phyloP scores from a whole-genome alignment of 2,797 vertebrate genomes.

The Basileuterus tristriatus region DNA sequence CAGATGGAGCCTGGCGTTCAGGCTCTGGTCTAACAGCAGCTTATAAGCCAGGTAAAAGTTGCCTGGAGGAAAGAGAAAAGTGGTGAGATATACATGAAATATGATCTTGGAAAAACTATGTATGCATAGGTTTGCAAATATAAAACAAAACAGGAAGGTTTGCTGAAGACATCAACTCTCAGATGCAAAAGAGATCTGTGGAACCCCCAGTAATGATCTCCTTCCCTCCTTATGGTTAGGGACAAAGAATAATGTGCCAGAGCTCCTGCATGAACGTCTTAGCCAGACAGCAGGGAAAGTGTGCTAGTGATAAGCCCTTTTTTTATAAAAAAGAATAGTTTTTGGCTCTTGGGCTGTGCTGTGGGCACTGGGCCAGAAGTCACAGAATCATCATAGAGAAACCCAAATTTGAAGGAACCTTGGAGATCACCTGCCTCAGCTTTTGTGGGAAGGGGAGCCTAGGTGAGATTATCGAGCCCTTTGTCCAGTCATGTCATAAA shows the following conservation, averaged over 20 bases:
- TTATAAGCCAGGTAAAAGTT: not conserved
- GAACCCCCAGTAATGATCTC: accelerated
- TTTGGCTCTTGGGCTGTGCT: not conserved
- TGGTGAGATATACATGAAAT: not conserved
- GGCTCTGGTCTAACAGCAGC: not conserved
- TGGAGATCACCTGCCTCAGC: not conserved
- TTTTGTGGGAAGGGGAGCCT: not conserved
- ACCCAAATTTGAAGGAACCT: not conserved
- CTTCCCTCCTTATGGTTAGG: not conserved
- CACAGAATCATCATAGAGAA: not conserved
- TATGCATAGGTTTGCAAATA: not conserved
- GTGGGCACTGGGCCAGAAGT: not conserved
- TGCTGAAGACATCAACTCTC: not conserved
- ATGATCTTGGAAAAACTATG: not conserved
- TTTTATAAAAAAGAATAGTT: accelerated
- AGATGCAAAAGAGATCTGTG: not conserved
- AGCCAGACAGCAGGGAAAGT: no score
- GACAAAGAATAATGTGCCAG: not conserved
- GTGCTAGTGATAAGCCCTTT: not conserved
- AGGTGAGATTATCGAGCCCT: not conserved
- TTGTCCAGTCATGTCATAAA: not conserved
- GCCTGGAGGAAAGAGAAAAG: not conserved
- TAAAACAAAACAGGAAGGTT: not conserved
- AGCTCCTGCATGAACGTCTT: not conserved
- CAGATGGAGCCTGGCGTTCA: not conserved